phyloP scores from a whole-genome alignment of 2,113 vertebrate species.

The Leucopsar rothschildi region DNA sequence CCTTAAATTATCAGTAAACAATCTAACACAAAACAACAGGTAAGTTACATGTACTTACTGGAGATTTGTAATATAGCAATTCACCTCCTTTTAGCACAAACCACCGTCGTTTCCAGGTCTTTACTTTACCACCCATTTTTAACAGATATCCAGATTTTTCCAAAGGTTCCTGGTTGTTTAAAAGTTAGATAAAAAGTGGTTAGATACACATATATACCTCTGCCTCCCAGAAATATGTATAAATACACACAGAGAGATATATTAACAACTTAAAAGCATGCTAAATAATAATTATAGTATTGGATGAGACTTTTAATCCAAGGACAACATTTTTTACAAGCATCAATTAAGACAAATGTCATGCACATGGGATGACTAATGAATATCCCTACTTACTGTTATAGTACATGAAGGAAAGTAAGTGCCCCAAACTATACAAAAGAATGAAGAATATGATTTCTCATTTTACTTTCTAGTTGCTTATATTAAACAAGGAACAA shows the following conservation, averaged over 20 bases:
- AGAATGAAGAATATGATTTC: background rate
- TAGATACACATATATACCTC: background rate
- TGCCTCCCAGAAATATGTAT: background rate
- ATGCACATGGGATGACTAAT: background rate
- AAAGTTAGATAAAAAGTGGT: background rate
- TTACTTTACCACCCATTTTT: constrained; percentile 96
- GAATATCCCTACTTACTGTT: background rate
- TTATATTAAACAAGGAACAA: background rate
- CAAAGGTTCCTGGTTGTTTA: constrained; percentile 83
- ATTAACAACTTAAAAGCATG: background rate
- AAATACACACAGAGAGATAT: background rate
- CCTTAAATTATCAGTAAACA: background rate
- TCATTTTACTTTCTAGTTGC: background rate
- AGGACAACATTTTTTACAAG: background rate
- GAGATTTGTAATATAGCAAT: constrained; percentile 95
- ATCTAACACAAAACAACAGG: background rate
- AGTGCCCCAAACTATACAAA: background rate
- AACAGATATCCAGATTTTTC: constrained; percentile 97
- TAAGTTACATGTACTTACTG: constrained; percentile 76
- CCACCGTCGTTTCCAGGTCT: constrained; percentile 96
- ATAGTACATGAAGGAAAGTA: background rate
- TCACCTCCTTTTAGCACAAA: constrained; percentile 98
- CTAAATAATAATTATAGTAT: background rate
- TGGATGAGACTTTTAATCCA: background rate
- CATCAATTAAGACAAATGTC: background rate